A percentile compares a stretch with the other conserved stretches of the same genome.
phyloP scores from a whole-genome alignment of 1,140 invertebrate species.

The Halictus rubicundus region DNA sequence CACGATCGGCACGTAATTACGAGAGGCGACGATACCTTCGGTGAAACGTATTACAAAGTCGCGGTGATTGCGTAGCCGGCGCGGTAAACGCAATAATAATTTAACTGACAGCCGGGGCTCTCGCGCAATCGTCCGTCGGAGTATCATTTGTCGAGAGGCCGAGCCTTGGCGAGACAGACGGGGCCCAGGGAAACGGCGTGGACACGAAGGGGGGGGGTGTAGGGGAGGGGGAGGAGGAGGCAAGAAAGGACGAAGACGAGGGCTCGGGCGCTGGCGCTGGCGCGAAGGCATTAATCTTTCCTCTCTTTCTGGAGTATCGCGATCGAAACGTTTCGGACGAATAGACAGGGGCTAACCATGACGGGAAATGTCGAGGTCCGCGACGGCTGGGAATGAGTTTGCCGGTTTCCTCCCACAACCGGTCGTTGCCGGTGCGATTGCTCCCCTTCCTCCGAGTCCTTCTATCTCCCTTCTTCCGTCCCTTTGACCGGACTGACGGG shows the following conservation, averaged over 20 bases:
- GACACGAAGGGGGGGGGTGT: no score
- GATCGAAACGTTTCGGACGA: conserved; percentile 67
- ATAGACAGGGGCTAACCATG: conserved; percentile 67
- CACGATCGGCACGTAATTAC: conserved; percentile 50
- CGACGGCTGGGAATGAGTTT: conserved; percentile 76
- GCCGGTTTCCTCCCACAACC: conserved; percentile 76
- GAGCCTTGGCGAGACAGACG: background rate
- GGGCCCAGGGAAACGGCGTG: background rate
- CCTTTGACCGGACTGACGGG: conserved; percentile 52
- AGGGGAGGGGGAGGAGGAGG: background rate
- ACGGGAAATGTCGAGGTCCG: conserved; percentile 74
- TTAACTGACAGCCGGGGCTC: conserved; percentile 42
- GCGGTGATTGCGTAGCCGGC: conserved; percentile 35
- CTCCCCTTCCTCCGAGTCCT: conserved; percentile 27
- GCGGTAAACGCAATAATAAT: conserved; percentile 59
- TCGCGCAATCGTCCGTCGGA: conserved; percentile 58
- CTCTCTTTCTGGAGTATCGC: conserved; percentile 59
- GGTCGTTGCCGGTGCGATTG: conserved; percentile 16
- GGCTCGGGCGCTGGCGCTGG: background rate
- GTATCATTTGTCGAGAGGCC: conserved; percentile 55
- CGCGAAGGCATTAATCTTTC: conserved; percentile 57
- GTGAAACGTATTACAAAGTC: conserved; percentile 42
- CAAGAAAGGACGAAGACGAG: background rate
- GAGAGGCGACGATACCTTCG: conserved; percentile 41
- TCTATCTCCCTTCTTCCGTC: conserved; percentile 30